These are phyloP conservation scores for Homarus gammarus DNA, from an alignment of 2,888 invertebrate genomes.

Conservation along the genomic window DNA sequence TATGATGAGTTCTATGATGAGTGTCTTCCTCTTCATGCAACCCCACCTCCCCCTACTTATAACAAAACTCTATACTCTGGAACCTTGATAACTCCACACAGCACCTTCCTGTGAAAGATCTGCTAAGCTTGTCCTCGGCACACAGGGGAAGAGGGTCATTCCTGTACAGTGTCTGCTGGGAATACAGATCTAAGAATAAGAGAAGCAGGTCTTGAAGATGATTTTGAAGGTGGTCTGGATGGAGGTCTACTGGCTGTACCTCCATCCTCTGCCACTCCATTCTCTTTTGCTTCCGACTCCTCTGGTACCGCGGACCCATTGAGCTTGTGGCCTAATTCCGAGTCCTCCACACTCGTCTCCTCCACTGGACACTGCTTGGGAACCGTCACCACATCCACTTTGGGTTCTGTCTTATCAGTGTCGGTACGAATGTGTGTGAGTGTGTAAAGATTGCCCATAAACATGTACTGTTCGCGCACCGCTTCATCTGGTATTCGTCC, in stretches of 20 bases:
- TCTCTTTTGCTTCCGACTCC: neutral
- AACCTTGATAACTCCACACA: neutral
- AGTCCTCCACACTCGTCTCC: conserved; percentile 6
- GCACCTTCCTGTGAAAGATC: neutral
- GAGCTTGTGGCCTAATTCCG: conserved; percentile 51
- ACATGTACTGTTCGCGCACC: conserved; percentile 68
- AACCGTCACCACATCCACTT: conserved; percentile 42
- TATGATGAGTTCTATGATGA: no score
- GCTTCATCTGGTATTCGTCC: conserved; percentile 68
- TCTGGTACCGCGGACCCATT: conserved; percentile 61
- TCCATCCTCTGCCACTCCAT: conserved; percentile 21
- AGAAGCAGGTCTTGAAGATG: conserved; percentile 52
- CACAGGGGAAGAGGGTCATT: conserved; percentile 41
- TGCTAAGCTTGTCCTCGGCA: neutral
- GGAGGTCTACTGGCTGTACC: conserved; percentile 8
- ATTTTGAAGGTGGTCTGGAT: conserved; percentile 42
- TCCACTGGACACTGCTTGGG: conserved; percentile 9
- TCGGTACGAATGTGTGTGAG: conserved; percentile 63
- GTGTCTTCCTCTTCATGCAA: no score
- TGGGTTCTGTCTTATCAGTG: conserved; percentile 52
- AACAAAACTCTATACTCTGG: neutral
- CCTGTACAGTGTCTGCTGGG: conserved; percentile 45
- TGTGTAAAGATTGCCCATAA: conserved; percentile 68
- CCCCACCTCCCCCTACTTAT: no score
- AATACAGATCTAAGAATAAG: conserved; percentile 60